Conservation (phyloP, 2,797 vertebrate species). For the Nasua narica region DNA sequence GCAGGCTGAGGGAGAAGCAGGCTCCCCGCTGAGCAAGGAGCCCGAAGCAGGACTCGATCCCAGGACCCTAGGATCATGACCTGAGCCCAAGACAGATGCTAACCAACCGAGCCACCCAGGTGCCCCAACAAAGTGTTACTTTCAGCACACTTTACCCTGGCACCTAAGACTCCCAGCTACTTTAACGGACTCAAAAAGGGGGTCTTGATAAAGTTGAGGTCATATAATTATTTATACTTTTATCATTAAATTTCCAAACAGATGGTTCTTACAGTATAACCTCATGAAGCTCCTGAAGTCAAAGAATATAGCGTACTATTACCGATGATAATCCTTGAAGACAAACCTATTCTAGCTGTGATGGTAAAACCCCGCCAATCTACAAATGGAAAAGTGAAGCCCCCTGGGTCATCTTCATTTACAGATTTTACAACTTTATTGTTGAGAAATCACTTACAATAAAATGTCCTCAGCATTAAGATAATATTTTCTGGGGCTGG, state of each 20-base stretch:
- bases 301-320: neutral
- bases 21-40: neutral
- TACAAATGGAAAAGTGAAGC: neutral
- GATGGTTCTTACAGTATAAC: neutral
- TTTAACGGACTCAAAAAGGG: neutral
- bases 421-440: neutral
- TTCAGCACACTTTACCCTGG: neutral
- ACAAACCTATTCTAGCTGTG: neutral
- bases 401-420: neutral
- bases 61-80: neutral
- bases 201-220: neutral
- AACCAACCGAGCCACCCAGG: neutral
- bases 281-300: neutral
- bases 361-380: neutral
- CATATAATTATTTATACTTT: neutral
- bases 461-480: neutral
- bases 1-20: neutral
- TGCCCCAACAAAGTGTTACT: neutral
- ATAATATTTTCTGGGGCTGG: neutral
- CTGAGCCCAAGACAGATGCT: neutral
- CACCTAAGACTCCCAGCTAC: neutral
- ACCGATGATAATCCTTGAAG: neutral
- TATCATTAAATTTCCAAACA: neutral
- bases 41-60: neutral
- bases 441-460: neutral